Evolutionary conservation across 2,797 vertebrate genomes (phyloP), one percentile per base, ranked within the genome.

Genomic region (Steatocranus sp.): DNA sequence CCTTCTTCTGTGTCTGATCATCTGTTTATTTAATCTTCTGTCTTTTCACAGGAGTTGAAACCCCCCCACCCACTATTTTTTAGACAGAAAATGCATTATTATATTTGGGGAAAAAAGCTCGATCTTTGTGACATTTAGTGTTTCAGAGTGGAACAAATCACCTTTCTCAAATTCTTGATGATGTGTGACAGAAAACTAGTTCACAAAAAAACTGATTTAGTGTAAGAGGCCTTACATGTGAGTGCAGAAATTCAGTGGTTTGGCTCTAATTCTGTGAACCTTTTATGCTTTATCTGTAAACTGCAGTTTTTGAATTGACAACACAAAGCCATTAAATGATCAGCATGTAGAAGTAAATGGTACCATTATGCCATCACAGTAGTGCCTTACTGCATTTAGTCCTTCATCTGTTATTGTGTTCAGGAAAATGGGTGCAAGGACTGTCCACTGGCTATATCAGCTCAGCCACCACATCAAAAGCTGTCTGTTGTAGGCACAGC

Each of bases 11-110:
- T 15, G 34, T 58, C 27, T 50, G 34, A 80, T 81, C 77, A 78
- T 86, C 78, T 88, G 84, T 90, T 86, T 85, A 38, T 82, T 86
- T 61, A 80, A n/a, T n/a, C n/a, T n/a, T 63, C 20, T 51, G 79
- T 83, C 56, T 87, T 18, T 61, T 75, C 20, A 79, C 53, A 70
- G 34, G 43, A 82, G 70, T 53, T 75, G 58, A 81, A 80, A 81
- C 84, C 2, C 10, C 43, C 7, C 36, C 0, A 4, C 25, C 25
- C 32, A 4, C 11, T 46, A 11, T 8, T 15, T 78, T 75, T 9
- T n/a, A 25, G 32, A 66, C 41, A 30, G 10, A 70, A 68, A 80
- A 53, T 75, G 5, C 73, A 34, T 75, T 6, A 63, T 82, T 36
- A 63, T 53, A 5, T 82, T 25, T 20, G 30, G 0, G 12, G 12